These are phyloP conservation scores for Paguma larvata DNA, from an alignment of 2,797 vertebrate genomes.

Conservation along the genomic window DNA sequence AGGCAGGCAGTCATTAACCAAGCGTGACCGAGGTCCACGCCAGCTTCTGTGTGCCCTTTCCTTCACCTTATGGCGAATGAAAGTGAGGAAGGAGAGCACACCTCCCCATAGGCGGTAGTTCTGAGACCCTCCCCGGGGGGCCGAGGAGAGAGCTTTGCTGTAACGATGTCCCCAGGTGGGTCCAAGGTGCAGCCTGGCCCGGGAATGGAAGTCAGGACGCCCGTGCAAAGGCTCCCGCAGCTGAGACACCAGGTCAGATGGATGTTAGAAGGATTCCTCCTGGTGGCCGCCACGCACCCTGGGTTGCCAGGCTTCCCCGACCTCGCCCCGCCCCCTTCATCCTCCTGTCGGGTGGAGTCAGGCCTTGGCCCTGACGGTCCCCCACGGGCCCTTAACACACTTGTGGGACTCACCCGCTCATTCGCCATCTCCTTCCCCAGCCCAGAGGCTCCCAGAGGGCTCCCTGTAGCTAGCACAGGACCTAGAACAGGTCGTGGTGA, in stretches of 20 bases:
- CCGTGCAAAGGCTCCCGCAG: not conserved
- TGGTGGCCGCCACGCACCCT: not conserved
- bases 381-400: too few species aligned
- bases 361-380: not conserved
- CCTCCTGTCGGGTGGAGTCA: not conserved
- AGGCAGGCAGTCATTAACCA: not conserved
- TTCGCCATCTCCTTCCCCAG: rapidly evolving
- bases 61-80: not conserved
- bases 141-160: not conserved
- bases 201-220: not conserved
- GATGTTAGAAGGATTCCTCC: not conserved
- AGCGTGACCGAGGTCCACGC: not conserved
- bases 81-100: not conserved
- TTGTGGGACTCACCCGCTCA: too few species aligned
- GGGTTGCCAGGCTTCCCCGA: not conserved
- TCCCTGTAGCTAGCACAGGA: not conserved
- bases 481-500: not conserved
- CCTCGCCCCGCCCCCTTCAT: not conserved
- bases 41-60: not conserved
- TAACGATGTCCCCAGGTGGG: not conserved
- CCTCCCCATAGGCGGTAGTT: not conserved
- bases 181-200: too few species aligned
- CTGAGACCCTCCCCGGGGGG: not conserved
- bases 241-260: not conserved
- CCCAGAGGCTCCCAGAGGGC: not conserved